phyloP scores from a whole-genome alignment of 2,888 invertebrate genomes.

The Hipparchia sbordonii region DNA sequence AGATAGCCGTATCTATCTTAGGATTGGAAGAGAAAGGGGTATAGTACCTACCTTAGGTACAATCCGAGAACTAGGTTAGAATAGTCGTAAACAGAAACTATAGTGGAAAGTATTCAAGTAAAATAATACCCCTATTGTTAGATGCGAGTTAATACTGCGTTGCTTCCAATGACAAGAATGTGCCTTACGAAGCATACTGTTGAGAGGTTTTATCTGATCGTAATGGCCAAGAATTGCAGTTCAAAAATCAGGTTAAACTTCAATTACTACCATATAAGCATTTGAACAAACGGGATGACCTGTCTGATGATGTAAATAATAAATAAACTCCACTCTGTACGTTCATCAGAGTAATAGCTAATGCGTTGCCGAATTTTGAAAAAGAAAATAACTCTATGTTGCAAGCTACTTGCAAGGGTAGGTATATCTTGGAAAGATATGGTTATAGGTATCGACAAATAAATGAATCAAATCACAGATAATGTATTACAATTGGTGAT shows the following conservation, averaged over 20 bases:
- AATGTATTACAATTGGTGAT: background rate
- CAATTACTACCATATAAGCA: too few relatives aligned
- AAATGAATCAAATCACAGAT: background rate
- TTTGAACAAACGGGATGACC: too few relatives aligned
- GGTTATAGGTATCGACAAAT: background rate
- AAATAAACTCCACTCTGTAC: too few relatives aligned
- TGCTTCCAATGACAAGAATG: conserved; percentile 22
- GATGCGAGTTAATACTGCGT: conserved; percentile 28
- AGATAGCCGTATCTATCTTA: conserved; percentile 59
- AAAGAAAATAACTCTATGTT: too few relatives aligned
- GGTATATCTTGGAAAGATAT: background rate
- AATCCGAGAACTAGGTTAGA: conserved; percentile 55
- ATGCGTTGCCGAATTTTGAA: too few relatives aligned
- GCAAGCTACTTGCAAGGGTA: too few relatives aligned
- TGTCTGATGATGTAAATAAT: too few relatives aligned
- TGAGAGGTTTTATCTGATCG: conserved; percentile 1
- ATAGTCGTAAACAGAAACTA: conserved; percentile 54
- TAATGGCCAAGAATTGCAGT: background rate
- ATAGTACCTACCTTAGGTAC: conserved; percentile 58
- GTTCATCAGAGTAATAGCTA: too few relatives aligned
- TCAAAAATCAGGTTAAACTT: background rate
- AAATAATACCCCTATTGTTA: conserved; percentile 44
- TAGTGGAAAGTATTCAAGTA: conserved; percentile 49
- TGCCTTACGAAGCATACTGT: conserved; percentile 15
- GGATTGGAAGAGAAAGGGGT: conserved; percentile 73